These are phyloP conservation scores for Ceratosolen solmsi DNA, from an alignment of 1,140 invertebrate genomes.

Conservation along the genomic window DNA sequence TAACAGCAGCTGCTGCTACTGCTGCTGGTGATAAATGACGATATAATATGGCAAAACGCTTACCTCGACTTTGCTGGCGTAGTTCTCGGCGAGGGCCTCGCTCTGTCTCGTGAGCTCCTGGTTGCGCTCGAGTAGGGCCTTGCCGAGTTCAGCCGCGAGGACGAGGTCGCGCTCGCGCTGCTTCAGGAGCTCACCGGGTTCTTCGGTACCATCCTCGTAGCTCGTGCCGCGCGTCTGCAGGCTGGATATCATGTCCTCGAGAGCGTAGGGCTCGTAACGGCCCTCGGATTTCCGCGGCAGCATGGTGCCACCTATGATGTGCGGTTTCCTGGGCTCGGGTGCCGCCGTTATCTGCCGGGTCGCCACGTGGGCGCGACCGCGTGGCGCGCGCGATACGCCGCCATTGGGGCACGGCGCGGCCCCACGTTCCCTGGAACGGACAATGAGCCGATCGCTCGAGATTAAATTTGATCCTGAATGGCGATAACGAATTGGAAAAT, in stretches of 20 bases:
- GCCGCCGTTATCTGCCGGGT: constrained; percentile 9
- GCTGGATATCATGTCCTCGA: constrained; percentile 74
- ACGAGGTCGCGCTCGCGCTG: constrained; percentile 95
- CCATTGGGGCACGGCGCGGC: not conserved
- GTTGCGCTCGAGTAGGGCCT: constrained; percentile 94
- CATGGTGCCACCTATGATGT: constrained; percentile 62
- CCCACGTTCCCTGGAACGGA: not conserved
- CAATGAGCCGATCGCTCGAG: too few species aligned
- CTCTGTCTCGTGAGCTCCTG: constrained; percentile 91
- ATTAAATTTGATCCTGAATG: too few species aligned
- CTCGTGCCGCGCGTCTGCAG: constrained; percentile 64
- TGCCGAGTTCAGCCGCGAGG: constrained; percentile 94
- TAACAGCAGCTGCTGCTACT: too few species aligned
- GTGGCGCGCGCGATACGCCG: not conserved
- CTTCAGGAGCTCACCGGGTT: constrained; percentile 87
- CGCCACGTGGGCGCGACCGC: not conserved
- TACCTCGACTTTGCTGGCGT: constrained; percentile 94
- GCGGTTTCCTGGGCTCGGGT: not conserved
- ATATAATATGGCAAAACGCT: constrained; percentile 68
- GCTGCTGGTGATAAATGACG: too few species aligned
- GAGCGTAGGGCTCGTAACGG: constrained; percentile 76
- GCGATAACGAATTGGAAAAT: too few species aligned
- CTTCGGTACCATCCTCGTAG: constrained; percentile 74
- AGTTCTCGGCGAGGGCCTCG: constrained; percentile 90
- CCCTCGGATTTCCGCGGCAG: constrained; percentile 72